Evolutionary conservation across 2,888 invertebrate species (phyloP).

Genomic region (Drosophila parthenogenetica): DNA sequence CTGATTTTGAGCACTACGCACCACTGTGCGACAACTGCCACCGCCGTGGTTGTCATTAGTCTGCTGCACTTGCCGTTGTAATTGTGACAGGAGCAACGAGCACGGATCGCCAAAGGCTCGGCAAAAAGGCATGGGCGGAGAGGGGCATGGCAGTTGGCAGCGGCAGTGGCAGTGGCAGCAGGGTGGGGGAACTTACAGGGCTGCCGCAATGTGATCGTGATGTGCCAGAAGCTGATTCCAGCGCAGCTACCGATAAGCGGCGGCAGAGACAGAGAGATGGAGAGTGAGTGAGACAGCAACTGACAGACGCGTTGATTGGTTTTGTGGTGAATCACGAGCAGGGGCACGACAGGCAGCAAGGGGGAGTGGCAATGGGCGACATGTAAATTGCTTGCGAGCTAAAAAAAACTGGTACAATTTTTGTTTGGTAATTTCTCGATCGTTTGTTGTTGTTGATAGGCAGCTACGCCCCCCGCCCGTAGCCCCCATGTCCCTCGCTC

Average conservation of each 20-base stretch:
- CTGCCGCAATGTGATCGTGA: slow-evolving; percentile 74
- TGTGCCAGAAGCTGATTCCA: slow-evolving; percentile 83
- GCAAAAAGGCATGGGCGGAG: slow-evolving; percentile 16
- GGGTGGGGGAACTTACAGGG: background rate
- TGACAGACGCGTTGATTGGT: slow-evolving; percentile 83
- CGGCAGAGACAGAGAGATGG: slow-evolving; percentile 17
- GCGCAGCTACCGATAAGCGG: slow-evolving; percentile 82
- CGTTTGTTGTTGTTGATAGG: slow-evolving; percentile 59
- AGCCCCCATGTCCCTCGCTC: background rate
- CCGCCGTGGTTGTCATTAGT: slow-evolving; percentile 75
- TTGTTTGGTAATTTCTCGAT: slow-evolving; percentile 48
- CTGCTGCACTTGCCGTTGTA: slow-evolving; percentile 79
- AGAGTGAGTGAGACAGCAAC: slow-evolving; percentile 45
- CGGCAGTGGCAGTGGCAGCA: background rate
- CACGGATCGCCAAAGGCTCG: slow-evolving; percentile 74
- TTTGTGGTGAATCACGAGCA: slow-evolving; percentile 57
- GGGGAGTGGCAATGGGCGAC: slow-evolving; percentile 67
- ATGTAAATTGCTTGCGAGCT: slow-evolving; percentile 79
- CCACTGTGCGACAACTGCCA: slow-evolving; percentile 56
- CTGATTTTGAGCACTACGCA: background rate
- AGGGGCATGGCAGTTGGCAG: too few species aligned
- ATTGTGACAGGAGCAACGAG: slow-evolving; percentile 82
- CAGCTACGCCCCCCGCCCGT: slow-evolving; percentile 42
- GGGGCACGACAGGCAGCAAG: background rate
- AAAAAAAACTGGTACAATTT: slow-evolving; percentile 69